phyloP scores from a whole-genome alignment of 2,888 invertebrate species.

The Tachina fera region DNA sequence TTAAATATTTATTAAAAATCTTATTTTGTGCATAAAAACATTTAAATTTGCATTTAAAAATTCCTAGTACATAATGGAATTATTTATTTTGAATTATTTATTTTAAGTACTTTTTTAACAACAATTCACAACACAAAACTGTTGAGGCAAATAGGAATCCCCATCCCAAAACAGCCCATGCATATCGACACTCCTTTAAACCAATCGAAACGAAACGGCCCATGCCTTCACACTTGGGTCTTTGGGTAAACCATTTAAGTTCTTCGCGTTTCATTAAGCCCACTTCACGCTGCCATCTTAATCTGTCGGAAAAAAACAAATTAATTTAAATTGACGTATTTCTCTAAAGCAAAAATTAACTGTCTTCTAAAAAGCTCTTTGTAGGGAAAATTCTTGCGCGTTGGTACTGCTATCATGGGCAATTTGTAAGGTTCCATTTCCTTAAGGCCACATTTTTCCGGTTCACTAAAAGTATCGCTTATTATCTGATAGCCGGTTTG shows the following conservation, averaged over 20 bases:
- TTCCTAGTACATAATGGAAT: too few relatives aligned
- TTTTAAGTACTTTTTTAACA: slow-evolving; percentile 45
- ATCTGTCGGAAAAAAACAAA: slow-evolving; percentile 78
- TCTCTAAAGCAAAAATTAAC: slow-evolving; percentile 72
- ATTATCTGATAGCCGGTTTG: slow-evolving; percentile 86
- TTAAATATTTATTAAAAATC: too few relatives aligned
- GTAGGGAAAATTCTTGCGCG: slow-evolving; percentile 85
- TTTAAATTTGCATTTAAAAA: too few relatives aligned
- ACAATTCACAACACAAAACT: slow-evolving; percentile 76
- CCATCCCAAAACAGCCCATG: slow-evolving; percentile 82
- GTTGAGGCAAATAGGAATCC: slow-evolving; percentile 75
- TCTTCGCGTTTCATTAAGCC: slow-evolving; percentile 84
- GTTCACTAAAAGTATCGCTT: slow-evolving; percentile 85
- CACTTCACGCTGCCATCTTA: slow-evolving; percentile 86
- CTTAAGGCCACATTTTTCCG: slow-evolving; percentile 86
- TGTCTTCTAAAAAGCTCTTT: slow-evolving; percentile 84
- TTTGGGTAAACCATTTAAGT: slow-evolving; percentile 84
- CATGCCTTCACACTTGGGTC: slow-evolving; percentile 84
- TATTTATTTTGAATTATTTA: slow-evolving; percentile 4
- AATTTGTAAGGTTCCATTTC: slow-evolving; percentile 85
- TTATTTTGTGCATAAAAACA: too few relatives aligned
- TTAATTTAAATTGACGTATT: neutral
- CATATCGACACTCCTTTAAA: slow-evolving; percentile 84
- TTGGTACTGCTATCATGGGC: slow-evolving; percentile 85
- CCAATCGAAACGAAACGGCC: slow-evolving; percentile 85